These are phyloP conservation scores for Athetis lepigone DNA, from an alignment of 2,888 invertebrate genomes.

Conservation along the genomic window DNA sequence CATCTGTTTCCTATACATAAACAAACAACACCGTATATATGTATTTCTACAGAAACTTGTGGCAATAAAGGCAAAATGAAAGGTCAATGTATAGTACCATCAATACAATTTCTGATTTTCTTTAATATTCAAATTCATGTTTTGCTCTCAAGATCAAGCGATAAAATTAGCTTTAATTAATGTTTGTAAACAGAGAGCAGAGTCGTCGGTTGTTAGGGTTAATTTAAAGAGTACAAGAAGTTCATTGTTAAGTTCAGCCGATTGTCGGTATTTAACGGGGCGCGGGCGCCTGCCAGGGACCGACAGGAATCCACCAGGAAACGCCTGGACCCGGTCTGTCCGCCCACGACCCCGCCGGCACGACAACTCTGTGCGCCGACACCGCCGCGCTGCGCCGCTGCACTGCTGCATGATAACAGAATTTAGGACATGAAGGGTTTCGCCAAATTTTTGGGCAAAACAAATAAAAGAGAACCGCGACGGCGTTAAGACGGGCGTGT, in stretches of 20 bases:
- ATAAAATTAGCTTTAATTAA: constrained; percentile 78
- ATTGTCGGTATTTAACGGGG: constrained; percentile 75
- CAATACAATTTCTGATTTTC: constrained; percentile 30
- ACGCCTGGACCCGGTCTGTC: constrained; percentile 68
- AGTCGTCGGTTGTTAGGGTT: constrained; percentile 69
- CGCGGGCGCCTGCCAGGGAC: constrained; percentile 79
- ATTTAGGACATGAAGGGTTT: constrained; percentile 77
- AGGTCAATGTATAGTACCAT: constrained; percentile 13
- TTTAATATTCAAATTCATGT: constrained; percentile 58
- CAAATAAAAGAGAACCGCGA: constrained; percentile 86
- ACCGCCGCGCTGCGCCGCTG: constrained; percentile 41
- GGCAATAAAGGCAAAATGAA: constrained; percentile 6
- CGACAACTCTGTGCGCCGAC: constrained; percentile 42
- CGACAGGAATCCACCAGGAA: constrained; percentile 79
- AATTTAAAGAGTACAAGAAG: constrained; percentile 80
- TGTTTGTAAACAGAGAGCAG: constrained; percentile 83
- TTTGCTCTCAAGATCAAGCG: constrained; percentile 63
- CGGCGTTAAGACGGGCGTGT: constrained; percentile 87
- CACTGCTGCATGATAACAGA: constrained; percentile 50
- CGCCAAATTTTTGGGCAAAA: constrained; percentile 89
- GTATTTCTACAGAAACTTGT: background rate
- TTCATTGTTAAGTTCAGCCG: constrained; percentile 87
- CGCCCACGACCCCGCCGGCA: constrained; percentile 60
- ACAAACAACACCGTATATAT: constrained; percentile 20
- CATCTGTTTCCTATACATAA: constrained; percentile 18